Conservation (phyloP, 2,113 vertebrate species). For the Glareola pratincola region DNA sequence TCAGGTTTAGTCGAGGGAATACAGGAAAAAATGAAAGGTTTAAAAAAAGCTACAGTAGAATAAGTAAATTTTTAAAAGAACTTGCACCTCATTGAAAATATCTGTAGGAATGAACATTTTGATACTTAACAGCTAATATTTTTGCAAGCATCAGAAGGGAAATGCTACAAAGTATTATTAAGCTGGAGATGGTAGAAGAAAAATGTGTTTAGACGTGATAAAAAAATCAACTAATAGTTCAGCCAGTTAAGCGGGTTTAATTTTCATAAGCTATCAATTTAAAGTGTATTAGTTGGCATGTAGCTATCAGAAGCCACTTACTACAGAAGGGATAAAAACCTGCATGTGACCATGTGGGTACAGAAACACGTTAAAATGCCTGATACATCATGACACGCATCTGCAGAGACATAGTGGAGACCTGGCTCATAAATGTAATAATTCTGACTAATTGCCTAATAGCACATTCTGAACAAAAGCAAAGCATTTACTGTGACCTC, state of each 20-base stretch:
- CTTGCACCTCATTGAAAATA: not conserved
- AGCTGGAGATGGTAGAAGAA: not conserved
- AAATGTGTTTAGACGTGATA: not conserved
- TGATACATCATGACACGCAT: not conserved
- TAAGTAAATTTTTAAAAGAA: not conserved
- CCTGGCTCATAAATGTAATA: conserved; percentile 1
- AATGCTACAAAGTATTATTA: not conserved
- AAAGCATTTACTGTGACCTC: not conserved
- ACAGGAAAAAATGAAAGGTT: not conserved
- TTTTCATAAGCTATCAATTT: conserved; percentile 55
- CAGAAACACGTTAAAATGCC: conserved; percentile 31
- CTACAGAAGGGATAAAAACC: conserved; percentile 42
- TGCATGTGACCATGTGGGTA: not conserved
- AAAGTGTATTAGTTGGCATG: conserved; percentile 52
- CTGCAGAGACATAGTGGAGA: not conserved
- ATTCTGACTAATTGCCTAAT: not conserved
- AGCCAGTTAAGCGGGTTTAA: not conserved
- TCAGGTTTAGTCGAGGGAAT: not conserved
- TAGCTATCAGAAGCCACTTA: conserved; percentile 47
- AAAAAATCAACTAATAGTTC: not conserved
- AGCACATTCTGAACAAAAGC: conserved; percentile 5
- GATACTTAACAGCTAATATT: not conserved
- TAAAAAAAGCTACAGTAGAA: not conserved
- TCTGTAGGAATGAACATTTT: not conserved
- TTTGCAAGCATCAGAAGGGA: not conserved